Evolutionary conservation across 2,113 vertebrate species (phyloP), one percentile per base, ranked within the genome.

Genomic region (Pitta sordida): DNA sequence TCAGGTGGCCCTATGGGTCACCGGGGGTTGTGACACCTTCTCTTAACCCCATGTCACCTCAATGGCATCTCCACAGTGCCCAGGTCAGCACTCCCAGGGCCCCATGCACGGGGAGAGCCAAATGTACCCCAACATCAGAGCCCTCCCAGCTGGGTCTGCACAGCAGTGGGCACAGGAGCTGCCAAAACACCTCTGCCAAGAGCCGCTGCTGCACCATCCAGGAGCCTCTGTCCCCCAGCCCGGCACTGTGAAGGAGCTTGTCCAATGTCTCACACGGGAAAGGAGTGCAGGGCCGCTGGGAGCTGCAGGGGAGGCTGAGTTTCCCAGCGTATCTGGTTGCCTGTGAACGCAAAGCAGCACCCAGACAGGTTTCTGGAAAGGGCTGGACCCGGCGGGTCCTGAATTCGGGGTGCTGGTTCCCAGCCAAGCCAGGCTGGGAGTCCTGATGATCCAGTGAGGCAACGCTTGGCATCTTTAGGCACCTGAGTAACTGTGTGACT

Each of bases 221-320:
- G n/a, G 71, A 83, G 15, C 27, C 44, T 68, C 43, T 4, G 2
- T 16, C 37, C 32, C 76, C 21, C 63, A 80, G 51, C 41, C 51
- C 13, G 11, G 26, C 0, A 0, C 43, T 0, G 0, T 2, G 41
- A 60, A 64, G 52, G 59, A 78, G 16, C 44, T 37, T 19, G 15
- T 60, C 46, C 67, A 0, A 0, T 13, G 44, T 70, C 83, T 87
- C 58, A 20, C 62, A 43, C 1, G 43, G 74, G 79, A 83, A 85
- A 27, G 68, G 83, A 84, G 44, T 2, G 23, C 0, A 2, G 62
- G 30, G 52, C 43, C 1, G 8, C 58, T 36, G 83, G 83, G 83
- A 84, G 44, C 56, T 80, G 84, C 74, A 80, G 51, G 55, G 77
- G 30, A 83, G 34, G 63, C 63, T 4, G 80, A 67, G 36, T 83